Evolutionary conservation across 2,113 vertebrate genomes (phyloP), one percentile per base, ranked within the genome.

Genomic region (Oxyruncus cristatus): DNA sequence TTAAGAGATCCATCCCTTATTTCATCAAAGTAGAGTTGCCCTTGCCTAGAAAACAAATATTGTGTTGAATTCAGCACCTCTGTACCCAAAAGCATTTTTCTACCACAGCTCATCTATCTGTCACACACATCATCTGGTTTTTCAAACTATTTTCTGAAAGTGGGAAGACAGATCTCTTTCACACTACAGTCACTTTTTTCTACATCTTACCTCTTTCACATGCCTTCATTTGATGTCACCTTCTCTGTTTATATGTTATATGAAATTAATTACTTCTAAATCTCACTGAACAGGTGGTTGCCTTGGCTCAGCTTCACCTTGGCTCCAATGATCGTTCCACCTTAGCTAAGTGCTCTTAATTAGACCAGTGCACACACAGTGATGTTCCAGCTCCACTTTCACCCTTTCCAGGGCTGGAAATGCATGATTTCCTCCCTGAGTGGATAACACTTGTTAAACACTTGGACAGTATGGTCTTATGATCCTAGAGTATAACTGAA

Each of bases 21-120:
- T 90, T 88, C 91, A 88, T 52, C 53, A 92, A 76, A 85, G 46
- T 52, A 89, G 12, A 85, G 70, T 9, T 55, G 50, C 21, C 19
- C 32, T 88, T 86, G 67, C 80, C 67, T 62, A 90, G 67, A 73
- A 93, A 88, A 55, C 23, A 92, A 94, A 93, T 92, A 94, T 5
- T 86, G 79, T 86, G 50, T 62, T 80, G 72, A 88, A 94, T 84
- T 88, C 84, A 85, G 30, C 67, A 93, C 49, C 41, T 80, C 41
- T 93, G 28, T 58, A 73, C 82, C 82, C 49, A 65, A 68, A 89
- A 93, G 41, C 7, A 24, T 67, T 94, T 97, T 47, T 88, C 85
- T 92, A 33, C 26, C 63, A 41, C 72, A 94, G 83, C 53, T 92
- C 94, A 86, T 93, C 70, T 80, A 33, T 87, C 47, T 95, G 82